Evolutionary conservation across 2,888 invertebrate species (phyloP), one percentile per base, ranked within the genome.

Genomic region (Cryptus viduatorius): DNA sequence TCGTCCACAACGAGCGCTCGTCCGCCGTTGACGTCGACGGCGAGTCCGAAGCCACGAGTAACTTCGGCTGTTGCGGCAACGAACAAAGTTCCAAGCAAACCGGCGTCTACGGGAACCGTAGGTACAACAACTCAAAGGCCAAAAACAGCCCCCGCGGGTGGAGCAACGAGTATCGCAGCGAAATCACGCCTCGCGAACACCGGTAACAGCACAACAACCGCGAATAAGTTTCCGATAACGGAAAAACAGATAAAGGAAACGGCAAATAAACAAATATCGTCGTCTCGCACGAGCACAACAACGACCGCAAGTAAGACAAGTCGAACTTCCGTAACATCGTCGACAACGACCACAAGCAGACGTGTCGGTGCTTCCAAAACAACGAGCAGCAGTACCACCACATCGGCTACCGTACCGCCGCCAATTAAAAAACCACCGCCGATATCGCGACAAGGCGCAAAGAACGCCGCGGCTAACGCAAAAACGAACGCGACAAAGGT

Each of bases 191-290:
- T 75, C n/a, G 5, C 31, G 1, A 7, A 69, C 14, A 16, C 72
- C 12, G n/a, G 83, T 0, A 48, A 79, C 14, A 61, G 64, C 48
- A 4, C 44, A 24, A 61, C 59, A 29, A n/a, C 75, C 10, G n/a
- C 82, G 0, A 42, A 79, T 4, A 92, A 92, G 77, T 90, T 91
- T 0, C 92, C 92, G 3, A 88, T 91, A 76, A 92, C 93, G 88
- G 89, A 95, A 93, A 96, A 96, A 89, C 96, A 96, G 90, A 95
- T 94, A 86, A 96, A 96, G 93, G 96, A 96, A 87, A 95, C 96
- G 89, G 96, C 96, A 72, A 96, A 96, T 92, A 96, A 96, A 90
- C 95, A 96, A 90, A 95, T 96, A 89, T 95, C 95, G 14, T 95
- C 95, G 82, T 93, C 94, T 90, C 91, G 95, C 92, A 86, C 94